phyloP scores from a whole-genome alignment of 2,888 invertebrate genomes.

The Copidosoma aretas region DNA sequence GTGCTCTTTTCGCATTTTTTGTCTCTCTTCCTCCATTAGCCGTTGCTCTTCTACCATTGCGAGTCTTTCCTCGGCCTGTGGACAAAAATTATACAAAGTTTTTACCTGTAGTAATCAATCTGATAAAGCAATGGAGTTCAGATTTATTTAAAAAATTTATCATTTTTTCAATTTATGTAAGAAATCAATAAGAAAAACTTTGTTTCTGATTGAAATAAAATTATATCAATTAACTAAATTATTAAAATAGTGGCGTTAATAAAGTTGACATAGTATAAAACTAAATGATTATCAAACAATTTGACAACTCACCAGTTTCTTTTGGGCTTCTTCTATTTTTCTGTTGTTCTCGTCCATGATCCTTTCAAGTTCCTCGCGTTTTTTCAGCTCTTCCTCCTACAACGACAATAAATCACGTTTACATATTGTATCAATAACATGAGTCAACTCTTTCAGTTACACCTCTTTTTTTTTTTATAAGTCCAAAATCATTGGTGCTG shows the following conservation, averaged over 20 bases:
- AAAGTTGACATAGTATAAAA: background rate
- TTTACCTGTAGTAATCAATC: background rate
- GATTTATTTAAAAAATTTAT: too few relatives aligned
- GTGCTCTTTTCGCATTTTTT: slow-evolving; percentile 90
- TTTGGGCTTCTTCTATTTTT: slow-evolving; percentile 96
- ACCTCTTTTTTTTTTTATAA: slow-evolving; percentile 49
- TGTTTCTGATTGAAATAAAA: too few relatives aligned
- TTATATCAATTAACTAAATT: too few relatives aligned
- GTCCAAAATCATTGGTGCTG: slow-evolving; percentile 55
- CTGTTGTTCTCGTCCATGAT: slow-evolving; percentile 98
- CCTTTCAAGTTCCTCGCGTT: slow-evolving; percentile 93
- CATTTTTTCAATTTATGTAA: background rate
- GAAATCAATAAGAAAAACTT: too few relatives aligned
- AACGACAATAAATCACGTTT: slow-evolving; percentile 62
- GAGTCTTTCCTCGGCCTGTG: slow-evolving; percentile 93
- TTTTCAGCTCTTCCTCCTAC: slow-evolving; percentile 97
- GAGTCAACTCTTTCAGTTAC: slow-evolving; percentile 53
- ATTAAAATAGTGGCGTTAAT: too few relatives aligned
- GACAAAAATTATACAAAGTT: slow-evolving; percentile 3
- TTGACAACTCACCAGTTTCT: slow-evolving; percentile 82
- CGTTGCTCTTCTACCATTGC: slow-evolving; percentile 97
- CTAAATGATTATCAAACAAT: background rate
- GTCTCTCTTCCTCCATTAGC: slow-evolving; percentile 93
- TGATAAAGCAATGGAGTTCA: background rate
- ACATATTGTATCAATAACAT: slow-evolving; percentile 49